A percentile compares a stretch with the other conserved stretches of the same genome.
Conservation (phyloP, 2,888 invertebrate genomes). For the Pristionchus exspectatus region DNA sequence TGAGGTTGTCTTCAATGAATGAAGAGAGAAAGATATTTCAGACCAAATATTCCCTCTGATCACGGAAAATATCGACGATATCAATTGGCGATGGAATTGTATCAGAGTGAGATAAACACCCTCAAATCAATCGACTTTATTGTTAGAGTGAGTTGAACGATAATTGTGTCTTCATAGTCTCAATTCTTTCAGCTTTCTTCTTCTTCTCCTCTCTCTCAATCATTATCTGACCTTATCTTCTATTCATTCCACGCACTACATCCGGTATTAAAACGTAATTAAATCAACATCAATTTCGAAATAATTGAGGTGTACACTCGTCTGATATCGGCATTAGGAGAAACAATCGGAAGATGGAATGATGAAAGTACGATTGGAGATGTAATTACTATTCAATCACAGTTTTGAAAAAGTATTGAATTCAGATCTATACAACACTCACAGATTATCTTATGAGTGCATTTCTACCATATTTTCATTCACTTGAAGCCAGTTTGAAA, state of each 20-base stretch:
- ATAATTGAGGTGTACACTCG: not conserved
- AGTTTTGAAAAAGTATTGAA: not conserved
- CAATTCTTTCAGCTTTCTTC: not conserved
- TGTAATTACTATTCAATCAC: not conserved
- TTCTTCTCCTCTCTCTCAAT: constrained; percentile 43
- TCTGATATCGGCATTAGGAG: constrained; percentile 24
- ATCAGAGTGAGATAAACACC: constrained; percentile 47
- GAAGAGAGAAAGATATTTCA: not conserved
- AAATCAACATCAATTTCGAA: constrained; percentile 34
- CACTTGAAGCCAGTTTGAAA: constrained; percentile 15
- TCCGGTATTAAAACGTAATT: not conserved
- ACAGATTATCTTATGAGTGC: constrained; percentile 2
- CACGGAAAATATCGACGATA: constrained; percentile 47
- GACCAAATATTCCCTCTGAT: not conserved
- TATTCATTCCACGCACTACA: constrained; percentile 36
- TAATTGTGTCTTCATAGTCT: not conserved
- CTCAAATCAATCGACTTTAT: constrained; percentile 47
- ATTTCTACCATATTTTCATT: constrained; percentile 47
- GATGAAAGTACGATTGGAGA: constrained; percentile 51
- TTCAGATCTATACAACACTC: constrained; percentile 17
- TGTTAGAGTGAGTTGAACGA: constrained; percentile 15
- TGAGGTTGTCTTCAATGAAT: not conserved
- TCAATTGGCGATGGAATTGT: constrained; percentile 51
- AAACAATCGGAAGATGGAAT: constrained; percentile 39
- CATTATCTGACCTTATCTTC: constrained; percentile 40